Conservation (phyloP, 2,888 invertebrate species). For the Synanthedon tipuliformis region DNA sequence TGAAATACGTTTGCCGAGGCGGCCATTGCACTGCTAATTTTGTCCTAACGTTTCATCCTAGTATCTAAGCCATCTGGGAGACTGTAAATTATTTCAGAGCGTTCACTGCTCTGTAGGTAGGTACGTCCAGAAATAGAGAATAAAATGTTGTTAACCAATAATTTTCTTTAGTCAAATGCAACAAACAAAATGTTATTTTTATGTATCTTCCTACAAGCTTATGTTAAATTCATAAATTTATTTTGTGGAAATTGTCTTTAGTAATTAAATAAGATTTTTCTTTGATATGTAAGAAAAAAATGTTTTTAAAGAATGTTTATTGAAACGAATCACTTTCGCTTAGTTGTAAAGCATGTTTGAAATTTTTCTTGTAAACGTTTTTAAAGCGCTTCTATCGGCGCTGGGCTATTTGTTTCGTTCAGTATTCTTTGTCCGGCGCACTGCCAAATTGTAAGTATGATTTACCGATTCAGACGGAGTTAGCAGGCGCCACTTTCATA, state of each 20-base stretch:
- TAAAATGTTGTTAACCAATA: neutral
- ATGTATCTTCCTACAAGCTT: neutral
- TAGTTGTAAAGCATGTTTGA: neutral
- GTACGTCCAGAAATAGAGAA: neutral
- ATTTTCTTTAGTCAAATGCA: neutral
- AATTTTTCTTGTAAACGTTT: neutral
- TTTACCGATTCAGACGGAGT: slow-evolving; percentile 33
- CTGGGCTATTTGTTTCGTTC: slow-evolving; percentile 7
- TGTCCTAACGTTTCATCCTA: slow-evolving; percentile 31
- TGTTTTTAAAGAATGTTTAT: neutral
- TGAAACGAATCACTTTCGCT: neutral
- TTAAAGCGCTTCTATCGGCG: slow-evolving; percentile 1
- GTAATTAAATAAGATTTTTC: neutral
- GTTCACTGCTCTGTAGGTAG: slow-evolving; percentile 12
- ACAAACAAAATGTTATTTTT: neutral
- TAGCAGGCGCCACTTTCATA: slow-evolving; percentile 8
- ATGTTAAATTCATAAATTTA: slow-evolving; percentile 1
- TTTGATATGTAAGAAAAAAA: neutral
- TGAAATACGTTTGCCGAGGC: slow-evolving; percentile 29
- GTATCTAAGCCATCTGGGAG: slow-evolving; percentile 25
- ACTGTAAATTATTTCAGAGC: slow-evolving; percentile 20
- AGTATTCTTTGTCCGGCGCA: slow-evolving; percentile 32
- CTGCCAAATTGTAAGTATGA: slow-evolving; percentile 52
- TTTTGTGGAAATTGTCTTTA: neutral
- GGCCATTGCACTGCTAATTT: slow-evolving; percentile 48